A percentile compares a stretch with the other conserved stretches of the same genome.
phyloP scores from a whole-genome alignment of 2,113 vertebrate species.

The Heterotilapia buettikoferi region DNA sequence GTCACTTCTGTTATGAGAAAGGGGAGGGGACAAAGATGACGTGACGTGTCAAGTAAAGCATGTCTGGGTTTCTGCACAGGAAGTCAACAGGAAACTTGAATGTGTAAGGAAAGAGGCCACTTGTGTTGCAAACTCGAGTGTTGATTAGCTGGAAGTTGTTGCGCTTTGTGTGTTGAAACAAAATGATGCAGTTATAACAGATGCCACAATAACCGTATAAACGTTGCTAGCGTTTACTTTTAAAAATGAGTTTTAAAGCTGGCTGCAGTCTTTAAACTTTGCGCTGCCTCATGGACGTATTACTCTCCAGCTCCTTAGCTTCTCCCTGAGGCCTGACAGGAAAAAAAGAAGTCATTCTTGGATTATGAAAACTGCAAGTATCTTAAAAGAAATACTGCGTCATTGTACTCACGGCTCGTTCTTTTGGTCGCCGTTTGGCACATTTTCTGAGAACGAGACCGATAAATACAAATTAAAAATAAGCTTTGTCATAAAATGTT shows the following conservation, averaged over 20 bases:
- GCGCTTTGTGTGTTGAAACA: neutral
- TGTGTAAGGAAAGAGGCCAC: neutral
- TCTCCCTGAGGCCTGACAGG: conserved; percentile 50
- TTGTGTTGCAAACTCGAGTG: neutral
- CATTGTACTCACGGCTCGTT: conserved; percentile 22
- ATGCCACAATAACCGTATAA: neutral
- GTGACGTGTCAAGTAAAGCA: neutral
- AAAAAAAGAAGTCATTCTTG: neutral
- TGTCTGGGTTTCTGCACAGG: neutral
- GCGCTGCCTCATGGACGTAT: conserved; percentile 49
- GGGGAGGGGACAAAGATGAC: neutral
- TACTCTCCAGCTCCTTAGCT: conserved; percentile 26
- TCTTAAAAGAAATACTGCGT: neutral
- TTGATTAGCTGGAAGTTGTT: neutral
- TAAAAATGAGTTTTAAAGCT: neutral
- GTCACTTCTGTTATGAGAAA: neutral
- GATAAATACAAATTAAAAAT: neutral
- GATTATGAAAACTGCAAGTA: neutral
- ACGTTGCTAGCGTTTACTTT: neutral
- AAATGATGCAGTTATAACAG: neutral
- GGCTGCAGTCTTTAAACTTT: conserved; percentile 34
- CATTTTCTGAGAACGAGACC: conserved; percentile 55
- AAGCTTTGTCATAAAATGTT: neutral
- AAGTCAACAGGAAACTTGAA: neutral
- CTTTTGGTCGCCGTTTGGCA: conserved; percentile 58